Base-by-base conservation (phyloP, 2,797 vertebrate species). In the Thalassophryne amazonica region DNA sequence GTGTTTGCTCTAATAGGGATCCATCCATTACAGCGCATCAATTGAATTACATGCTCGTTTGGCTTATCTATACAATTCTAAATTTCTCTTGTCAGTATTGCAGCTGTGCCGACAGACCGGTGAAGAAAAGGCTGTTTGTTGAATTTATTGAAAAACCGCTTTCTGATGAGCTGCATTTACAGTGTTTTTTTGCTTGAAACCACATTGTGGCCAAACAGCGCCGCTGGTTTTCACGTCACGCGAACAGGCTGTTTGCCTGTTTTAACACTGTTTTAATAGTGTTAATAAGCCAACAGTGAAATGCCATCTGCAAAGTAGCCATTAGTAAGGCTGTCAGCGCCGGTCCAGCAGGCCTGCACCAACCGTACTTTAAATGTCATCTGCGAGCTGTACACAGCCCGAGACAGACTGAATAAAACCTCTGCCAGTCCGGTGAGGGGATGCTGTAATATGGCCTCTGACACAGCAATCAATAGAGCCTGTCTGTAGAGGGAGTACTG, bases 401-500 rank as follows among this genome's bases (percentile, higher is more conserved):
- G 4, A 43, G 31, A 66, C 43, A 61, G 50, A 57, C 60, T 70
- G 73, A 73, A 60, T 65, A 47, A 76, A 86, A 78, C 37, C 61
- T 41, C 43, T 58, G 60, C 38, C 59, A 49, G 73, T 75, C 73
- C 81, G 72, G 47, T 59, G 65, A 84, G 73, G 34, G 61, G 48
- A 60, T 55, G 31, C 68, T 81, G 69, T 87, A 84, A 86, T 84
- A 76, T 80, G 68, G 72, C 75, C 78, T 61, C 60, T 86, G 87
- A 90, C 85, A 83, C 65, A 66, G 60, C 69, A 78, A 90, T 91
- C 89, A 76, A 91, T 90, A 78, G 58, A 48, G 58, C 48, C 49
- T 58, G 83, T 86, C 80, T 82, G 79, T 66, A 58, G 72, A 70
- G 83, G 78, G 80, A 78, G 74, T 80, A 66, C 50, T 61, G 70